Evolutionary conservation across 2,113 vertebrate genomes (phyloP).

Genomic region (Pelvicachromis taeniatus): DNA sequence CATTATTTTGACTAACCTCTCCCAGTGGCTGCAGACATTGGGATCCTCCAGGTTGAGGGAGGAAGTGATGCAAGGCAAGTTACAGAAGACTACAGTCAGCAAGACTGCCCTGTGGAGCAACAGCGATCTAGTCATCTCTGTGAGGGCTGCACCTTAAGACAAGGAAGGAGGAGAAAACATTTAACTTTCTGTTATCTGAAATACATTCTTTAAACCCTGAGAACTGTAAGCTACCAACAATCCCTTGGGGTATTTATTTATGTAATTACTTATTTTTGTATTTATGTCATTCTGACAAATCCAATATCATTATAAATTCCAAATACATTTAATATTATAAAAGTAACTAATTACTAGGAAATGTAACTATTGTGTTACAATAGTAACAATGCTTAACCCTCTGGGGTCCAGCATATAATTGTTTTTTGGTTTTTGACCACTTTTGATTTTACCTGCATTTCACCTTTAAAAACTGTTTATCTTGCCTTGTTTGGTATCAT

Average conservation of each 20-base stretch:
- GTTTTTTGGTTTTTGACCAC: no score
- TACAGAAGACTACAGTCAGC: conserved; percentile 69
- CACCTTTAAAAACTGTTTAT: no score
- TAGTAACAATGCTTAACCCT: no score
- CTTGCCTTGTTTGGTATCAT: no score
- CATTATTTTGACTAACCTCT: conserved; percentile 80
- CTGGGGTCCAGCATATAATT: no score
- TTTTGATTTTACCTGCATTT: no score
- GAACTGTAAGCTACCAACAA: background rate
- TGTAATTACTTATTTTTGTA: background rate
- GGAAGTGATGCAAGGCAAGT: conserved; percentile 68
- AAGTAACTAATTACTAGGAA: no score
- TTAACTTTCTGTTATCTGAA: background rate
- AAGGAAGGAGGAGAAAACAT: background rate
- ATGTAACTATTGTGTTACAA: no score
- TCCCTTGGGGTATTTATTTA: background rate
- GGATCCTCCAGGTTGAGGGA: conserved; percentile 93
- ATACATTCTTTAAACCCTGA: background rate
- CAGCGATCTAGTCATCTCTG: conserved; percentile 76
- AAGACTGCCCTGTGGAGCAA: conserved; percentile 52
- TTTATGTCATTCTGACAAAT: background rate
- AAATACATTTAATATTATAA: background rate
- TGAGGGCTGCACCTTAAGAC: conserved; percentile 63
- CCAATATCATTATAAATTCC: background rate
- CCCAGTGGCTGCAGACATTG: conserved; percentile 99